Evolutionary conservation across 2,113 vertebrate genomes (phyloP), one percentile per base, ranked within the genome.

Genomic region (Cichladusa arquata): DNA sequence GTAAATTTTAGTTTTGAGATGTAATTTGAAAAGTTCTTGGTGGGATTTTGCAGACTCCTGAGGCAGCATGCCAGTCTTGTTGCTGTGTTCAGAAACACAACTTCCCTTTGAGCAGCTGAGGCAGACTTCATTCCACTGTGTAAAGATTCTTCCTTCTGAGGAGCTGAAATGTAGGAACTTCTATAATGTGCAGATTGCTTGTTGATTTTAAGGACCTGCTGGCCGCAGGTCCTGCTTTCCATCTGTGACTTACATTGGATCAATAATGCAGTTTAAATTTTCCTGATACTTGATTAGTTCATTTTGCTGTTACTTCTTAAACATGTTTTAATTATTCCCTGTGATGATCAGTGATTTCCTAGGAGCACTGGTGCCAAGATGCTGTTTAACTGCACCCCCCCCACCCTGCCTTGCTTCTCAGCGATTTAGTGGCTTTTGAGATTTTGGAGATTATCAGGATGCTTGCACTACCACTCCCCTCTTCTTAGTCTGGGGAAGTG

Each of bases 381-480:
- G n/a, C 47, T 78, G 44, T 83, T 81, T 90, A 83, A 83, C 24
- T 71, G 56, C 48, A 42, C 6, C 8, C 36, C 17, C 15, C 40
- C 38, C 5, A 15, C 20, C 26, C 9, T 19, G 22, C 25, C 22
- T 47, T 42, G 60, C 60, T 88, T 88, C 81, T 79, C 71, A 69
- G 84, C 0, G 2, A 85, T 91, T 92, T 87, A 84, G 50, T 48
- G 34, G 45, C 64, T 91, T 86, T 77, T 62, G 71, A 60, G 86
- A 81, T 73, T 73, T 73, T 80, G 64, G 80, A 67, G 87, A 86
- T 95, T 90, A 84, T 88, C 74, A 36, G 51, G 47, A 33, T 95
- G 76, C 61, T 84, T 92, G 81, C 78, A 45, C 54, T 88, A 42
- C 70, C 88, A 53, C 88, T 83, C 47, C 48, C 58, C 26, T 72